Evolutionary conservation across 1,140 invertebrate species (phyloP), one percentile per base, ranked within the genome.

Genomic region (Harpegnathos saltator): DNA sequence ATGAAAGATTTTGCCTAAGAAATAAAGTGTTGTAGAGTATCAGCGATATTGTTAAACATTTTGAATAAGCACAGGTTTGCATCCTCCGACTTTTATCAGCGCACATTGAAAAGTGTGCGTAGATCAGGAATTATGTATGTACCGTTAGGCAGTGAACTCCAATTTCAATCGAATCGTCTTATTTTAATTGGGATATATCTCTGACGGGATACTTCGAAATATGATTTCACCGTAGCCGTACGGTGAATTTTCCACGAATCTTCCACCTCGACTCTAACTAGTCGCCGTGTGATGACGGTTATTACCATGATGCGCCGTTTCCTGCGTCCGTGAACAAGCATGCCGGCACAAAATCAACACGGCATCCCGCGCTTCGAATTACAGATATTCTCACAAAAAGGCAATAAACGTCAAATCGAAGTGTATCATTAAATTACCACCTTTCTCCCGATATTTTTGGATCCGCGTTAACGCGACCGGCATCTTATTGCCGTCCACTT

Each of bases 281-380:
- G 88, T 90, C 86, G 89, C 63, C 88, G 89, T 92, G 91, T 92
- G 91, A 94, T 93, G 92, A 94, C 91, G 83, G 92, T 93, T 91
- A 93, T 94, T 94, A 93, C 90, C 87, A 88, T 92, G 91, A 94
- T 93, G 91, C 86, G 90, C 90, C 90, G 92, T 93, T 93, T 94
- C 93, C 92, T 91, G 91, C 91, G 92, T 87, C 91, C 92, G 89
- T 93, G 92, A 92, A 90, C 85, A 89, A 91, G 84, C 72, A 84
- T 66, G 63, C 22, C 61, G 66, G 26, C 44, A 59, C n/a, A 69
- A 73, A 73, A 86, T 83, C 85, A 83, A 83, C 85, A 69, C 68
- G 26, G 22, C 85, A 38, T 77, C 56, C 68, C 72, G 59, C 72
- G 75, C 38, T 56, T 19, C 52, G 75, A 80, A 80, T 80, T 80